Evolutionary conservation across 1,140 invertebrate genomes (phyloP).

Genomic region (Drosophila pruinosa): DNA sequence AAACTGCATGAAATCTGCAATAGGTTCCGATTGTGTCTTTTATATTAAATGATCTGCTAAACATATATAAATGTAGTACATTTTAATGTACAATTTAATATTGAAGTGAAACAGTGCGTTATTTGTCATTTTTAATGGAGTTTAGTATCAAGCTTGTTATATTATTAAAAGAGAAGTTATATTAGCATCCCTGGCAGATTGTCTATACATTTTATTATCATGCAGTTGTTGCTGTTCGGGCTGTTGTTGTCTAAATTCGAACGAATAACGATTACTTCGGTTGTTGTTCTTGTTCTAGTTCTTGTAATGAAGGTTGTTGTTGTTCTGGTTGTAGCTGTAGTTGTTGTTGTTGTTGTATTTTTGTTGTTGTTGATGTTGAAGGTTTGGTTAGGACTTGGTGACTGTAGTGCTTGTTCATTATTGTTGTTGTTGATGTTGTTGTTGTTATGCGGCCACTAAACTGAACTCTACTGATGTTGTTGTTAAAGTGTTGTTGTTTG

Average conservation of each 20-base stretch:
- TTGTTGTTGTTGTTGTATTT: constrained; percentile 44
- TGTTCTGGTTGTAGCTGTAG: constrained; percentile 49
- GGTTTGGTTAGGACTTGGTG: constrained; percentile 48
- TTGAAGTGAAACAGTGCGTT: no score
- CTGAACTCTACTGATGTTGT: constrained; percentile 29
- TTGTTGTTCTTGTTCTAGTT: constrained; percentile 50
- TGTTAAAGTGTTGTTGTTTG: constrained; percentile 25
- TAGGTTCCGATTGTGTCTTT: no score
- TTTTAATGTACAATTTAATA: no score
- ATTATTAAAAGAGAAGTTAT: not conserved
- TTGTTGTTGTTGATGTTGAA: constrained; percentile 41
- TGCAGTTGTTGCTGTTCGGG: constrained; percentile 51
- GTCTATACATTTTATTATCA: constrained; percentile 20
- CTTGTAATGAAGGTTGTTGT: constrained; percentile 47
- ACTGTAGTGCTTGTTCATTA: constrained; percentile 42
- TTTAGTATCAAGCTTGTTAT: not conserved
- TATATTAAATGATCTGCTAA: no score
- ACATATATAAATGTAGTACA: no score
- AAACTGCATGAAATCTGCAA: not conserved
- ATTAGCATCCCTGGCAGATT: not conserved
- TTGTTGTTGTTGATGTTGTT: constrained; percentile 60
- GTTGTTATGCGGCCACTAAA: constrained; percentile 49
- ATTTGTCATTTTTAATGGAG: no score
- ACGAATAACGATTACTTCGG: constrained; percentile 18
- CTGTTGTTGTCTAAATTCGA: constrained; percentile 37